Base-by-base conservation (phyloP, 2,797 vertebrate genomes). In the Liparis tanakae region DNA sequence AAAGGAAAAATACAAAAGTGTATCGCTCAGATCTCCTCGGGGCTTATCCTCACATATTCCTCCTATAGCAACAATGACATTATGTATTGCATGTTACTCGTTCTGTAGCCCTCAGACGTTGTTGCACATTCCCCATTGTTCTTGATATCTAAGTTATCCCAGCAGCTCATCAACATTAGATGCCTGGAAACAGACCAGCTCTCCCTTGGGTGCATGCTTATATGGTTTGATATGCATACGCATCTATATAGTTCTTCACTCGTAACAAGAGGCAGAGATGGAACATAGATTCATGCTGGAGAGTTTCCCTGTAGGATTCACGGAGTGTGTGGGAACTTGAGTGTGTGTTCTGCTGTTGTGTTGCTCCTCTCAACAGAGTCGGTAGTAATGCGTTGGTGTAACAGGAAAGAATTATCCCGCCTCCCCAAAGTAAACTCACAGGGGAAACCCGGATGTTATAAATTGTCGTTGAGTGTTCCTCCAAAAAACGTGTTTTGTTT, bases 241-340 rank as follows among this genome's bases (percentile, higher is more conserved):
- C 46, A 2, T 68, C 56, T 34, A 46, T 15, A 48, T 36, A 60
- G 30, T 64, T 63, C 34, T 79, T 72, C 76, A 64, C 68, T 51
- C 30, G 18, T 58, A 67, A 71, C 60, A 13, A 34, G 34, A 58
- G 50, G 67, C 68, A 58, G 30, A 74, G 64, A 67, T 64, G 71
- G 55, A 76, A 74, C 80, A 83, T 60, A 70, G 66, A 67, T 80
- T 71, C 48, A 62, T 66, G 62, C 37, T 60, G 8, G 5, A 62
- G 70, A 46, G 67, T 81, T 76, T 76, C 74, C 60, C 70, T 64
- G 54, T 41, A 76, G 79, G 67, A 81, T 68, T 63, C 18, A 18
- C 17, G 44, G 10, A 46, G 25, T 56, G 50, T n/a, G 50, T 67
- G 65, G 54, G 37, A 75, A 78, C 76, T 0, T 51, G 64, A 80